Evolutionary conservation across 1,140 invertebrate genomes (phyloP), one percentile per base, ranked within the genome.

Genomic region (Megathymus violae): DNA sequence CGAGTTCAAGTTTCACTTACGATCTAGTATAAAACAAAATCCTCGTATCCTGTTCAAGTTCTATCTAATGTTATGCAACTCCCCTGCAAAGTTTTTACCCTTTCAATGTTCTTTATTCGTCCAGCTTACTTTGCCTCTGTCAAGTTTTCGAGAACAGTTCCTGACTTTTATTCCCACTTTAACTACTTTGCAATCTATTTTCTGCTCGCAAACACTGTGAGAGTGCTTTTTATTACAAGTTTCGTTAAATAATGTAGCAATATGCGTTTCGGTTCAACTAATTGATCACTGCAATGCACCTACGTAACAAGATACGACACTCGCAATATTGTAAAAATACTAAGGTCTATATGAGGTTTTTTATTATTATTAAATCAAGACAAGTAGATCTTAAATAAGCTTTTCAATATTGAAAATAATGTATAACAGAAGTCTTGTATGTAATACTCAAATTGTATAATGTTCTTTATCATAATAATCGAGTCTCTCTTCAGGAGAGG

Each of bases 71-170:
- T 58, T 58, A 58, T 58, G 54, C 54, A 41, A 58, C 46, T 58
- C 54, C 27, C 54, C 40, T 58, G 54, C 14, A 58, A 58, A 58
- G 54, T 58, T 58, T 58, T 58, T 58, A 58, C 41, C 54, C 54
- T 58, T 56, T 58, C 54, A 58, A 58, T 58, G 54, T 58, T 58
- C 54, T 58, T 58, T 58, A 58, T 58, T 58, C 41, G 54, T 58
- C 54, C 46, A 58, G 54, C 54, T 58, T 58, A 58, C 54, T 41
- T 58, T 58, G 54, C 54, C 54, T 58, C 54, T 27, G 41, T 58
- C 40, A 41, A 58, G 54, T 58, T 58, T 58, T 58, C 54, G 54
- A 58, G 54, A 58, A 58, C 41, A 44, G 27, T 46, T 58, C 41
- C 54, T 44, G 54, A 58, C 54, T 58, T 58, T 58, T 58, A 46